Conservation (phyloP, 2,888 invertebrate genomes). For the Autographa gamma region DNA sequence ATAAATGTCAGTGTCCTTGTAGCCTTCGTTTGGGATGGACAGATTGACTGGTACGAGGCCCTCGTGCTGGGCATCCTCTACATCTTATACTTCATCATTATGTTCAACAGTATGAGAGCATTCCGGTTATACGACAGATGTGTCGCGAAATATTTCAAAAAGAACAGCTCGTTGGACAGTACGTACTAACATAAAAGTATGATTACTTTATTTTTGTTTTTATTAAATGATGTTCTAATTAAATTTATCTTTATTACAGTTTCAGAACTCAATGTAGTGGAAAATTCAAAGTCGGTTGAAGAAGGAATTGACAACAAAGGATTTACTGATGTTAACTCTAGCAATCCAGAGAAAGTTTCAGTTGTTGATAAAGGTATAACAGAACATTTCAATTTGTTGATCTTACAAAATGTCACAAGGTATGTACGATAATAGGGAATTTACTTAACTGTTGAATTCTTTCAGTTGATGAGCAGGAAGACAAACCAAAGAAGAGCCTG, state of each 20-base stretch:
- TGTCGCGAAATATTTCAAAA: conserved; percentile 44
- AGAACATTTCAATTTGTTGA: neutral
- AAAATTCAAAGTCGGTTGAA: conserved; percentile 73
- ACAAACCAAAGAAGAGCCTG: conserved; percentile 73
- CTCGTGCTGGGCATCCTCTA: conserved; percentile 92
- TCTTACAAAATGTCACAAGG: neutral
- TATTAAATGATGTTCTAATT: neutral
- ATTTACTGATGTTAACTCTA: conserved; percentile 62
- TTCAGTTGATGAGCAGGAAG: conserved; percentile 53
- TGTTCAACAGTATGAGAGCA: conserved; percentile 91
- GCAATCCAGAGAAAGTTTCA: conserved; percentile 57
- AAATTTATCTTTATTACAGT: conserved; percentile 64
- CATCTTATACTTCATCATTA: conserved; percentile 91
- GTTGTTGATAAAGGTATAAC: conserved; percentile 60
- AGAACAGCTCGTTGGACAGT: conserved; percentile 31
- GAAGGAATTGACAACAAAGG: conserved; percentile 77
- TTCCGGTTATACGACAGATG: conserved; percentile 70
- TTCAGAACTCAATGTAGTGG: conserved; percentile 69
- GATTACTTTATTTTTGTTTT: neutral
- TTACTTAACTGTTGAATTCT: conserved; percentile 5
- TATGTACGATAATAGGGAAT: neutral
- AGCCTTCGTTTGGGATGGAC: conserved; percentile 93
- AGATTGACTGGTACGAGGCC: conserved; percentile 94
- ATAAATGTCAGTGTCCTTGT: conserved; percentile 92
- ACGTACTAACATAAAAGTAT: conserved; percentile 8